These are phyloP conservation scores for Pseudonaja textilis DNA, from an alignment of 2,113 vertebrate species.

Conservation along the genomic window DNA sequence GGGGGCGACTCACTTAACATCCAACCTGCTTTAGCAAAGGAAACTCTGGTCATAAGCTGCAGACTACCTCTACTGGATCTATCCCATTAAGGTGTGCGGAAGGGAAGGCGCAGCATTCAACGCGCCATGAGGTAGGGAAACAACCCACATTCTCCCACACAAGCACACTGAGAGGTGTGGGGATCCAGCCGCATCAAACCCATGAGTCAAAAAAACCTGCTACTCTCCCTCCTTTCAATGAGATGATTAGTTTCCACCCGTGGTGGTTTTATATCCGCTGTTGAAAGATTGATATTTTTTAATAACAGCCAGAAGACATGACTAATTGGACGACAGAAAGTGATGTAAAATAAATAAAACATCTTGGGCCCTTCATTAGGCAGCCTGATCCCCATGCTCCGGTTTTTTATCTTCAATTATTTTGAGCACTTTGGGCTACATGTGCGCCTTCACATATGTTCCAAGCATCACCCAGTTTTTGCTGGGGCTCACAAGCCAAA, in stretches of 20 bases:
- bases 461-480: background rate
- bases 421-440: background rate
- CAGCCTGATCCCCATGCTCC: background rate
- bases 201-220: background rate
- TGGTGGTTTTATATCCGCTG: background rate
- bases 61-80: background rate
- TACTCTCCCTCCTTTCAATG: background rate
- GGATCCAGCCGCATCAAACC: background rate
- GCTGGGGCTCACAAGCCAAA: background rate
- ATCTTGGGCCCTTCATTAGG: background rate
- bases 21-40: background rate
- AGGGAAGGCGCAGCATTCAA: too few species aligned
- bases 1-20: background rate
- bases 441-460: background rate
- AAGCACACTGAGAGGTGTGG: background rate
- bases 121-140: background rate
- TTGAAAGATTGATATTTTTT: background rate
- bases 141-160: background rate
- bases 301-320: background rate
- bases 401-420: background rate
- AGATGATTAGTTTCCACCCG: background rate
- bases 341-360: background rate
- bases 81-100: background rate
- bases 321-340: background rate
- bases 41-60: background rate